These are phyloP conservation scores for Eremobia ochroleuca DNA, from an alignment of 2,888 invertebrate genomes.

Conservation along the genomic window DNA sequence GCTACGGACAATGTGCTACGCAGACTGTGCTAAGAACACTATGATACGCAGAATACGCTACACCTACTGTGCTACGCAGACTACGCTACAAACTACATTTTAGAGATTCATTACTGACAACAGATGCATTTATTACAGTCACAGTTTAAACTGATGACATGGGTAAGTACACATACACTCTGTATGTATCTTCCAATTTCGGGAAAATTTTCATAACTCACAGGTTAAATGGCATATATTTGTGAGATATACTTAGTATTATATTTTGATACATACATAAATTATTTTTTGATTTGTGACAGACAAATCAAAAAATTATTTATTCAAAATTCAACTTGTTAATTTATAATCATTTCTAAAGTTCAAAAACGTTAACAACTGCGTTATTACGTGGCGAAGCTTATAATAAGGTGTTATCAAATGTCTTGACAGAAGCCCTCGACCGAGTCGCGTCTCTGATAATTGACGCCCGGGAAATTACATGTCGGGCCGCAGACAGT, in stretches of 20 bases:
- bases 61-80: neutral
- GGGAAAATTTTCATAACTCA: too few species aligned
- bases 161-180: too few species aligned
- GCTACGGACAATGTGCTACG: neutral
- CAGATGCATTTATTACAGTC: neutral
- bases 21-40: neutral
- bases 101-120: neutral
- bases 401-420: conserved; percentile 85
- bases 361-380: conserved; percentile 58
- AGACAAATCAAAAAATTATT: conserved; percentile 23
- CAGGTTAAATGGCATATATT: too few species aligned
- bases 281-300: too few species aligned
- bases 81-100: neutral
- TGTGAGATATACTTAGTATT: too few species aligned
- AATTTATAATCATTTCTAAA: conserved; percentile 42
- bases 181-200: too few species aligned
- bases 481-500: conserved; percentile 89
- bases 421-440: conserved; percentile 83
- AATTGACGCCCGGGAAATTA: conserved; percentile 91
- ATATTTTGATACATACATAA: too few species aligned
- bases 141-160: neutral
- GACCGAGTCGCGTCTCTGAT: conserved; percentile 84
- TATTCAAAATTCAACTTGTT: conserved; percentile 35
- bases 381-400: conserved; percentile 64
- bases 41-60: neutral